Percentiles rank a stretch among this genome's conserved stretches.
phyloP scores from a whole-genome alignment of 2,888 invertebrate genomes.

The Dryobota labecula region DNA sequence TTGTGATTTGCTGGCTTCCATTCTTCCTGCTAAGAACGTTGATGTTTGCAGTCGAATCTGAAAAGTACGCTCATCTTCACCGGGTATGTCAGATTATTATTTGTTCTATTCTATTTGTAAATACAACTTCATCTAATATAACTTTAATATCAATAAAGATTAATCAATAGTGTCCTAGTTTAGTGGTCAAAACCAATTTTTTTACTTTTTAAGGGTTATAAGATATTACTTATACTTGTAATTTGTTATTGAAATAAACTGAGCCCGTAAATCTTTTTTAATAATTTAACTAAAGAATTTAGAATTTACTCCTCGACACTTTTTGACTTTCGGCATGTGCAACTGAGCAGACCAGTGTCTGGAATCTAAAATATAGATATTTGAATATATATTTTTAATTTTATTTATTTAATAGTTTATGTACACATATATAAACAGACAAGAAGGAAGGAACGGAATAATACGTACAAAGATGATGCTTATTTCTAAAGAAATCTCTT shows the following conservation, averaged over 20 bases:
- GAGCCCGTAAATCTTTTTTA: neutral
- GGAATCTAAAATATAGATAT: neutral
- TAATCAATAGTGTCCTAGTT: neutral
- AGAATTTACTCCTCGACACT: neutral
- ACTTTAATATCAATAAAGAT: no score
- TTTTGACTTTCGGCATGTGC: neutral
- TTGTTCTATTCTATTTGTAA: neutral
- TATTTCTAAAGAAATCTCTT: no score
- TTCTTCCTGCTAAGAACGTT: conserved; percentile 77
- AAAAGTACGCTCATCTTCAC: conserved; percentile 68
- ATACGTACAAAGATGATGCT: no score
- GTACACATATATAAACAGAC: no score
- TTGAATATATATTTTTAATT: no score
- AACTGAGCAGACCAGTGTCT: no score
- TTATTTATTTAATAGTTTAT: no score
- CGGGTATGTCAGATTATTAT: conserved; percentile 66
- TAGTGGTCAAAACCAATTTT: neutral
- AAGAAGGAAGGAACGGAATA: no score
- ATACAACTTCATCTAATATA: neutral
- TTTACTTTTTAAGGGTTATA: neutral
- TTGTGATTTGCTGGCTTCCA: conserved; percentile 85
- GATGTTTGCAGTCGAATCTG: conserved; percentile 72
- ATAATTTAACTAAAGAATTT: neutral
- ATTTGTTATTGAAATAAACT: neutral
- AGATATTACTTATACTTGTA: no score